Evolutionary conservation across 1,140 invertebrate genomes (phyloP).

Genomic region (Scaptodrosophila lebanonensis): DNA sequence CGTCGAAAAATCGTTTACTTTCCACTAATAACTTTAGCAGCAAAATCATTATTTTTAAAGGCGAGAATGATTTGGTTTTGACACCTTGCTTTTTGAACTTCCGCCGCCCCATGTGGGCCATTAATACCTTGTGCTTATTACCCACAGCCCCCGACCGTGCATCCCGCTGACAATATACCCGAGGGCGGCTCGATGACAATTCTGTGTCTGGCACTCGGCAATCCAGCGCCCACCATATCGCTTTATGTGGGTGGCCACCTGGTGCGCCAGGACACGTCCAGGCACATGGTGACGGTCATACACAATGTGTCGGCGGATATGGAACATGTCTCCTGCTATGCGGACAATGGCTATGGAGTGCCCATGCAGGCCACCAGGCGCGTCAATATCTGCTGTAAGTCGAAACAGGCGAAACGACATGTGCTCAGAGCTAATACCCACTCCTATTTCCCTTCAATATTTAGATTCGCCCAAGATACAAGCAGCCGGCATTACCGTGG

Average conservation of each 20-base stretch:
- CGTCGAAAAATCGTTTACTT: too few relatives aligned
- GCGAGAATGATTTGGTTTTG: too few relatives aligned
- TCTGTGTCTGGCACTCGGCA: slow-evolving; percentile 88
- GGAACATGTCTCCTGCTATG: slow-evolving; percentile 89
- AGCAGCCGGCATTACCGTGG: slow-evolving; percentile 85
- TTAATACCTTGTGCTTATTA: too few relatives aligned
- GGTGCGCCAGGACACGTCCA: slow-evolving; percentile 85
- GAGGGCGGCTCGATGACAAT: slow-evolving; percentile 91
- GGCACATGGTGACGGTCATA: slow-evolving; percentile 89
- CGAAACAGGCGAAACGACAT: background rate
- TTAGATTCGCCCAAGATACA: slow-evolving; percentile 86
- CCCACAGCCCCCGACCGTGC: slow-evolving; percentile 85
- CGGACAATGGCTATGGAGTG: slow-evolving; percentile 89
- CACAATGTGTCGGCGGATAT: slow-evolving; percentile 89
- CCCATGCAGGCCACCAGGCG: slow-evolving; percentile 88
- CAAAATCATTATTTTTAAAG: too few relatives aligned
- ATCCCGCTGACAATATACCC: slow-evolving; percentile 87
- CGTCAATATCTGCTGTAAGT: slow-evolving; percentile 88
- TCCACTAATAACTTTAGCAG: too few relatives aligned
- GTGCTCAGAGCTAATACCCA: too few relatives aligned
- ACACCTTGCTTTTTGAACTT: too few relatives aligned
- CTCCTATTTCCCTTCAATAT: background rate
- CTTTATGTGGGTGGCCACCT: slow-evolving; percentile 84
- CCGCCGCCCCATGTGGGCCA: too few relatives aligned
- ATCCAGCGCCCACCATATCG: slow-evolving; percentile 88